These are phyloP conservation scores for Albula glossodonta DNA, from an alignment of 2,113 vertebrate genomes.

Conservation along the genomic window DNA sequence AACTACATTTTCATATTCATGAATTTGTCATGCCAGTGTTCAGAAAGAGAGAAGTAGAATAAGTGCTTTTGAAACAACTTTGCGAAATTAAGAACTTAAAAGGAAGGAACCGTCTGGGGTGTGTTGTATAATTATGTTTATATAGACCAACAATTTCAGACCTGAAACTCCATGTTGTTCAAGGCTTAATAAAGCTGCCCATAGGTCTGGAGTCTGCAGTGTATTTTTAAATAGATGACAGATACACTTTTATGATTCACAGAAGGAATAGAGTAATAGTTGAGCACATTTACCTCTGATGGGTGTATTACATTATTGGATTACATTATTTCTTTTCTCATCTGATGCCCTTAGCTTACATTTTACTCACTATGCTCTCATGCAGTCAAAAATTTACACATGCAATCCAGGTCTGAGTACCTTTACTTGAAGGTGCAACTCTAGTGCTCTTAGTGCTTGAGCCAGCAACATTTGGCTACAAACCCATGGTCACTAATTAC, in stretches of 20 bases:
- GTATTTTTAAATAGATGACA: not conserved
- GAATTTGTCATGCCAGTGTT: conserved; percentile 47
- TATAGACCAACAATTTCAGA: not conserved
- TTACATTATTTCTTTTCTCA: not conserved
- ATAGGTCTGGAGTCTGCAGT: not conserved
- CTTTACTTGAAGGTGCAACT: not conserved
- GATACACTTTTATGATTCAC: not conserved
- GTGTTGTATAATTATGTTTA: not conserved
- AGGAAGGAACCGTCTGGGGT: not conserved
- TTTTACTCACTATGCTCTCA: not conserved
- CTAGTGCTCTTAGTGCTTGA: not conserved
- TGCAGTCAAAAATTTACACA: not conserved
- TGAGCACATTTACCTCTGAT: not conserved
- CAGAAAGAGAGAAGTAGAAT: conserved; percentile 18
- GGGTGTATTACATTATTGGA: not conserved
- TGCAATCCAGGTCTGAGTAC: not conserved
- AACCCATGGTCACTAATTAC: not conserved
- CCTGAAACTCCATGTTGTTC: not conserved
- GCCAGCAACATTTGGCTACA: not conserved
- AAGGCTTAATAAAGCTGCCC: not conserved
- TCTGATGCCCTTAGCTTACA: not conserved
- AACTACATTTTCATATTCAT: conserved; percentile 59
- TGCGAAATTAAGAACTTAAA: not conserved
- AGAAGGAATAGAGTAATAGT: not conserved
- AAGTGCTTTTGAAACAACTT: not conserved